Percentiles rank a stretch among this genome's conserved stretches.
These are phyloP conservation scores for Cryptoleucopteryx plumbea DNA, from an alignment of 2,113 vertebrate species.

Conservation along the genomic window DNA sequence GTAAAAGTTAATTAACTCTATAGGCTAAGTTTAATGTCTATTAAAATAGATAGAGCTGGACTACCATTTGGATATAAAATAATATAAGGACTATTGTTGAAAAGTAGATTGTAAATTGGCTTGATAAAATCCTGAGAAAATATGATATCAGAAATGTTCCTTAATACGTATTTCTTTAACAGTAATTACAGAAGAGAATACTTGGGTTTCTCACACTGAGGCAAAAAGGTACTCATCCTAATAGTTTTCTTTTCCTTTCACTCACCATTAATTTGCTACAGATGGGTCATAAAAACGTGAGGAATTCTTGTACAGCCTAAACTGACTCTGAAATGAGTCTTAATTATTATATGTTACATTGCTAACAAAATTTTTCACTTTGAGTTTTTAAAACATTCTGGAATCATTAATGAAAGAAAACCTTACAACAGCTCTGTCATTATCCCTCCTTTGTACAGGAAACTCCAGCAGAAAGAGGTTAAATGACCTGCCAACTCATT, in stretches of 20 bases:
- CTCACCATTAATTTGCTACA: background rate
- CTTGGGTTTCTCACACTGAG: background rate
- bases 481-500: background rate
- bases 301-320: background rate
- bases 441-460: background rate
- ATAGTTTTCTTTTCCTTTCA: background rate
- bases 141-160: background rate
- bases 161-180: background rate
- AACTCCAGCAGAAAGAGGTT: background rate
- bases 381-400: background rate
- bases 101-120: background rate
- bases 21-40: background rate
- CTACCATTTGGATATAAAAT: background rate
- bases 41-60: background rate
- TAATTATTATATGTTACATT: background rate
- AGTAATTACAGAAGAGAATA: background rate
- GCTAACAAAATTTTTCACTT: background rate
- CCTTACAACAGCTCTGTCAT: background rate
- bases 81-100: background rate
- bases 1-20: conserved; percentile 46
- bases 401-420: background rate
- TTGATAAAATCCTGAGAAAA: background rate
- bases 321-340: background rate
- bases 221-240: background rate
- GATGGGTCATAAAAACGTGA: background rate